Evolutionary conservation across 2,797 vertebrate genomes (phyloP), one percentile per base, ranked within the genome.

Genomic region (Pampus argenteus): DNA sequence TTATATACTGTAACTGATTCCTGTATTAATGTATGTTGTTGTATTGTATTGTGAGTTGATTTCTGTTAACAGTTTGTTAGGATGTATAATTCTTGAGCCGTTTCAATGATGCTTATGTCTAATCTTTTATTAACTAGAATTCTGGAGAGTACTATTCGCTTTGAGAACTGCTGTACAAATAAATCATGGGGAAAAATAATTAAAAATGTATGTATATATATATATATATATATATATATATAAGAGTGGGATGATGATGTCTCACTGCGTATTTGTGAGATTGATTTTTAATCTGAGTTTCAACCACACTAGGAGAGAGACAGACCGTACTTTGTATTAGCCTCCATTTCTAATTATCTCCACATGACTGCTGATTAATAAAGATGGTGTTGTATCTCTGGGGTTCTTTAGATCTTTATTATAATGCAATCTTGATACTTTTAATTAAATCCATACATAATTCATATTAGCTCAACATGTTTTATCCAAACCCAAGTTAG

Each of bases 391-490:
- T 58, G 52, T 45, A 52, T 74, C 49, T 71, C 55, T 64, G 55
- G 14, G 49, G n/a, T 64, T 81, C 49, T 78, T 78, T 76, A 66
- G 57, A 64, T 54, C 71, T 31, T 78, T 59, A 65, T 78, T 60
- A 79, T 77, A 78, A 73, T 79, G 61, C 61, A 73, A 49, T 62
- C 18, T 44, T 74, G 14, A 78, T 49, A n/a, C 52, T 50, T 78
- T 75, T 72, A 72, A 75, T 78, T 60, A 66, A 80, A 78, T 60
- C 66, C 71, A 51, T 79, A 62, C 71, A 78, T 78, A 63, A 74
- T 74, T 81, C 2, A 87, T 29, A 31, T 58, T 8, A 44, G 9
- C 40, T 58, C 59, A 20, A 65, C 48, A 45, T 18, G 28, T 59
- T 71, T 78, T 57, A 64, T 52, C 57, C 44, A 66, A 80, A 70